Evolutionary conservation across 2,113 vertebrate species (phyloP), one percentile per base, ranked within the genome.

Genomic region (Nesospiza acunhae): DNA sequence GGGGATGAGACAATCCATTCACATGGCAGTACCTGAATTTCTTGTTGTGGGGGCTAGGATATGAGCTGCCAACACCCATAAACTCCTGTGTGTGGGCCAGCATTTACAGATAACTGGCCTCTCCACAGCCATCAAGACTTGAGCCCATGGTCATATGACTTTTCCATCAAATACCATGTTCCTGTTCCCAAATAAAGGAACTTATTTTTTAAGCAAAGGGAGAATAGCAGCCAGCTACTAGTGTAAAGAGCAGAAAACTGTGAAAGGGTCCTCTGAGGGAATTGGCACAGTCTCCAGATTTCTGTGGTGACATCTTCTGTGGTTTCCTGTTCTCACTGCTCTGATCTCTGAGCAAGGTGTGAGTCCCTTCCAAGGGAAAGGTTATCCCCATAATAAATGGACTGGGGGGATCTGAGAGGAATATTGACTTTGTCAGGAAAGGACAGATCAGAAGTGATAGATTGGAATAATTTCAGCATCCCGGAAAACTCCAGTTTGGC

Each of bases 401-500:
- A 10, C 50, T 9, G 11, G 6, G 7, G 24, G 42, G 6, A 33
- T 21, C 28, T 26, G 35, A 86, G 56, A 90, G 37, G 31, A 69
- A 76, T 76, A 78, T 93, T 81, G 44, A 15, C 60, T 92, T 92
- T 94, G 79, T 76, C 68, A 92, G 68, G 66, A 89, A 93, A 90
- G 44, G 72, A 56, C 67, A 59, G 67, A 85, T 80, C 42, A 85
- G 42, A 89, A 90, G n/a, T 59, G 64, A 81, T 95, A 63, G 62
- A 55, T 67, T 10, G 66, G 60, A 58, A 55, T 86, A 53, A 85
- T 90, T 88, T 41, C 11, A 7, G 14, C 33, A 39, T 82, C 52
- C 62, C 59, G 55, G 56, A 90, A 82, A 74, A 77, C 37, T 69
- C 60, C 46, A 28, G 11, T 62, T 68, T 83, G 30, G 18, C 52